Conservation (phyloP, 2,888 invertebrate genomes). For the Teinopalpus imperialis region DNA sequence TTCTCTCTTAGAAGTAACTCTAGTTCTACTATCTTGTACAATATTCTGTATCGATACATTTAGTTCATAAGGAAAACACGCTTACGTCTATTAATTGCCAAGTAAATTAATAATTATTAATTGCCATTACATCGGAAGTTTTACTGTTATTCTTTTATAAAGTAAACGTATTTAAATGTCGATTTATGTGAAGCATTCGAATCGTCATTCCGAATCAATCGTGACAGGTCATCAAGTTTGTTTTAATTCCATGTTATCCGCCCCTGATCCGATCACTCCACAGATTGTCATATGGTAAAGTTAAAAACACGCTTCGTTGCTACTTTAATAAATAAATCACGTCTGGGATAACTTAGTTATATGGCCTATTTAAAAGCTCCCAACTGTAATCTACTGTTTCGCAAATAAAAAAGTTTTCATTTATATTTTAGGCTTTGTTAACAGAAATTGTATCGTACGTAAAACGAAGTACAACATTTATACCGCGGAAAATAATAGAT, state of each 20-base stretch:
- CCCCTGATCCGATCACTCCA: conserved; percentile 53
- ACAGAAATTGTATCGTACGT: background rate
- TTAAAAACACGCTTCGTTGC: conserved; percentile 29
- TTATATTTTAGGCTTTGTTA: no score
- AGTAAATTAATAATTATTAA: no score
- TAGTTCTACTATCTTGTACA: background rate
- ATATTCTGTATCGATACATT: no score
- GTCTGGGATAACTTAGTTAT: background rate
- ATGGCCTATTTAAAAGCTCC: background rate
- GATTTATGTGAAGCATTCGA: conserved; percentile 43
- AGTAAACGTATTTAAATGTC: conserved; percentile 25
- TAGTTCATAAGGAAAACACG: conserved; percentile 3
- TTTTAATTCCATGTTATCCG: conserved; percentile 53
- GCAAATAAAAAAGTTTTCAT: no score
- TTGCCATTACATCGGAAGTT: conserved; percentile 17
- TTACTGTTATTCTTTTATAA: conserved; percentile 23
- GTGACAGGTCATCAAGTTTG: conserved; percentile 55
- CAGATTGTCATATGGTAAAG: conserved; percentile 54
- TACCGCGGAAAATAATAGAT: background rate
- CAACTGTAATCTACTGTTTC: conserved; percentile 2
- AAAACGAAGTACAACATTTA: background rate
- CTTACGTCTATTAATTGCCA: conserved; percentile 3
- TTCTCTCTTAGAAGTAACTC: no score
- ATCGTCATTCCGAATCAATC: conserved; percentile 53
- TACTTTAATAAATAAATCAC: conserved; percentile 32